A percentile compares a stretch with the other conserved stretches of the same genome.
phyloP scores from a whole-genome alignment of 2,888 invertebrate genomes.

The Lymantria dispar region DNA sequence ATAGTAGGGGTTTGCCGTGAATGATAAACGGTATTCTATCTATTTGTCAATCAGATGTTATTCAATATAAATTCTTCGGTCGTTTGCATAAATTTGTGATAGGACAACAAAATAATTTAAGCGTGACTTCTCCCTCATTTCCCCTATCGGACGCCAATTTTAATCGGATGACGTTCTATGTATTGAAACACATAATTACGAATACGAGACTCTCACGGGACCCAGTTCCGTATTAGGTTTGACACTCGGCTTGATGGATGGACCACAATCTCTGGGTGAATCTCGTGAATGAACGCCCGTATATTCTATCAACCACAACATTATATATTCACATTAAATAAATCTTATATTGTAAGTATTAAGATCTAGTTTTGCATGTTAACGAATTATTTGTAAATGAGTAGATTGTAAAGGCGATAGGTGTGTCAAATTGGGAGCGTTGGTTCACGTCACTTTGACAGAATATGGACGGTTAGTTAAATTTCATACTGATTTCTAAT shows the following conservation, averaged over 20 bases:
- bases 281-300: slow-evolving; percentile 74
- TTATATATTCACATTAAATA: slow-evolving; percentile 13
- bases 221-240: slow-evolving; percentile 77
- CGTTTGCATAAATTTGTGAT: slow-evolving; percentile 26
- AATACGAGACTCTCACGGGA: slow-evolving; percentile 76
- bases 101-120: slow-evolving; percentile 28
- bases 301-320: slow-evolving; percentile 44
- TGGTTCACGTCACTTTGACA: slow-evolving; percentile 59
- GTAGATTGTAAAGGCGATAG: slow-evolving; percentile 59
- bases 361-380: slow-evolving; percentile 31
- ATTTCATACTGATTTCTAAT: slow-evolving; percentile 57
- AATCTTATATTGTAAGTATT: slow-evolving; percentile 23
- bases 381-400: slow-evolving; percentile 11
- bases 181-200: slow-evolving; percentile 77
- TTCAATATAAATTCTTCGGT: slow-evolving; percentile 33
- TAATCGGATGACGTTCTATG: slow-evolving; percentile 75
- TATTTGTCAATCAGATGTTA: slow-evolving; percentile 30
- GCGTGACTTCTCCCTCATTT: slow-evolving; percentile 38
- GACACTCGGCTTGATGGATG: slow-evolving; percentile 81
- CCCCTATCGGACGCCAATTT: slow-evolving; percentile 78
- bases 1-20: not conserved
- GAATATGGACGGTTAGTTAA: slow-evolving; percentile 62
- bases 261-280: slow-evolving; percentile 74
- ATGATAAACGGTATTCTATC: slow-evolving; percentile 16
- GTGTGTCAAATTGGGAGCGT: slow-evolving; percentile 69